These are phyloP conservation scores for Pterois miles DNA, from an alignment of 2,797 vertebrate genomes.

Conservation along the genomic window DNA sequence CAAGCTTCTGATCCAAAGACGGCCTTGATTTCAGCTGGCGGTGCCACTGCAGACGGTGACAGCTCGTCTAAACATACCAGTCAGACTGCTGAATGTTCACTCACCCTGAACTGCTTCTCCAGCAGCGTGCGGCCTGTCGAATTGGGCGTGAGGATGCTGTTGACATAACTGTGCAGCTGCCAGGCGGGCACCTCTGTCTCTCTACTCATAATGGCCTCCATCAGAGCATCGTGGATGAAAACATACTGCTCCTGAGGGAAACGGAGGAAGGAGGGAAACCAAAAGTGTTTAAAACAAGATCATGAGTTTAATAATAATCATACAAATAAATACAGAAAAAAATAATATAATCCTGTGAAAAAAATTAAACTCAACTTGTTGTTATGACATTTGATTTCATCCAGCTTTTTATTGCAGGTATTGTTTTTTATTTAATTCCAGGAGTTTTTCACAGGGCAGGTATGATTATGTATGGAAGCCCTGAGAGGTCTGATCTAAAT, in stretches of 20 bases:
- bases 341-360: not conserved
- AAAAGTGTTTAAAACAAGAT: not conserved
- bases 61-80: conserved; percentile 24
- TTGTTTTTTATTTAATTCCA: not conserved
- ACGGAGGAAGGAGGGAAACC: not conserved
- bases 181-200: conserved; percentile 95
- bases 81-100: conserved; percentile 30
- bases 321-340: not conserved
- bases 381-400: not conserved
- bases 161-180: conserved; percentile 95
- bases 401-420: not conserved
- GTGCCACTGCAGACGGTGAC: conserved; percentile 8
- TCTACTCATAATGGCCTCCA: conserved; percentile 95
- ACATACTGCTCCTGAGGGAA: conserved; percentile 93
- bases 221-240: conserved; percentile 98
- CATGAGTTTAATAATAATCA: not conserved
- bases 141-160: conserved; percentile 93
- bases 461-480: not conserved
- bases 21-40: conserved; percentile 25
- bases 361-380: not conserved
- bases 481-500: not conserved
- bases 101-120: conserved; percentile 98
- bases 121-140: conserved; percentile 90
- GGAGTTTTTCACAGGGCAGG: not conserved
- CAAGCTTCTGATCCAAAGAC: conserved; percentile 50